These are phyloP conservation scores for Heptranchias perlo DNA, from an alignment of 2,113 vertebrate species.

Conservation along the genomic window DNA sequence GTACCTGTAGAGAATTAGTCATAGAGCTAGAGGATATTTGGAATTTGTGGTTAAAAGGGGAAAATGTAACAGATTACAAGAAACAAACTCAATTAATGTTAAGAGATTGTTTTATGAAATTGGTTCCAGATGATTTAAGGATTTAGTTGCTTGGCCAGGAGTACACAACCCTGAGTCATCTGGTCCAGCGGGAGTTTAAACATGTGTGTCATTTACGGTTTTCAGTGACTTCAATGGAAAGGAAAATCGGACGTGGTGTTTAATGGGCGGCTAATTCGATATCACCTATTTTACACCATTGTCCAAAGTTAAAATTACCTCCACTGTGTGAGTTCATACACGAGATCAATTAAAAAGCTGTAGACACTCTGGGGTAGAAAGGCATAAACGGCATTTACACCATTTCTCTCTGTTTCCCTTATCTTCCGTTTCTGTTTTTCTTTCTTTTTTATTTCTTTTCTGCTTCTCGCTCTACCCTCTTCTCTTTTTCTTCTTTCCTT, in stretches of 20 bases:
- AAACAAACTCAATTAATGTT: slow-evolving; percentile 29
- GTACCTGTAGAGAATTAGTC: background rate
- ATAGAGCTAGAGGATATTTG: background rate
- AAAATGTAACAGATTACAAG: background rate
- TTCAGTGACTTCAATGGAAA: background rate
- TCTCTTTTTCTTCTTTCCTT: background rate
- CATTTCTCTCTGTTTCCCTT: background rate
- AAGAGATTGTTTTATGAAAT: background rate
- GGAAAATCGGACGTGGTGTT: background rate
- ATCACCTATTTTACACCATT: background rate
- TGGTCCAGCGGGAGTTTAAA: background rate
- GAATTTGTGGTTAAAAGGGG: background rate
- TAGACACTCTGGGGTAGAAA: background rate
- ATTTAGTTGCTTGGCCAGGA: background rate
- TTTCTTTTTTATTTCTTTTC: background rate
- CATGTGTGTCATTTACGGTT: background rate
- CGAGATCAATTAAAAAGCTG: background rate
- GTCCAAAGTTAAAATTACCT: background rate
- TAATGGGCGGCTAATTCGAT: background rate
- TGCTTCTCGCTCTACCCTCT: background rate
- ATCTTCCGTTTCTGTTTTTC: background rate
- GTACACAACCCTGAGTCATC: background rate
- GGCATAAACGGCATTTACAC: background rate
- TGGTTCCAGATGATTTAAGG: background rate
- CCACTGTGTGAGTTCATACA: background rate